phyloP scores from a whole-genome alignment of 2,113 vertebrate species.

The Callospermophilus lateralis region DNA sequence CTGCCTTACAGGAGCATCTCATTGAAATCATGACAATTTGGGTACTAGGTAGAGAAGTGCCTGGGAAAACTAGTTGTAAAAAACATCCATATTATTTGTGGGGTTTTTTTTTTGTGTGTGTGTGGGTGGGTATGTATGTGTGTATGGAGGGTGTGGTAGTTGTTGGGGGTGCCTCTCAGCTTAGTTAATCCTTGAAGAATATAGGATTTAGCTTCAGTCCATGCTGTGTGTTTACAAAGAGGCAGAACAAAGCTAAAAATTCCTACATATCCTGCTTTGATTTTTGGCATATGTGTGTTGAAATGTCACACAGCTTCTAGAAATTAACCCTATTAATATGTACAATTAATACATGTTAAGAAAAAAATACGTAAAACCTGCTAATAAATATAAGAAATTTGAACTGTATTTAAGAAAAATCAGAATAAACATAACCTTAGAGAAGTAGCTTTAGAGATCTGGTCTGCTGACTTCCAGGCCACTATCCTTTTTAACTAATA shows the following conservation, averaged over 20 bases:
- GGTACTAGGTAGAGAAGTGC: neutral
- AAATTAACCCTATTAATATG: neutral
- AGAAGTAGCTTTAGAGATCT: accelerated
- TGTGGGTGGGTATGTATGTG: neutral
- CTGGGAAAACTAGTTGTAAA: neutral
- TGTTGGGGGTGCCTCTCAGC: neutral
- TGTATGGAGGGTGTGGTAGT: too few relatives aligned
- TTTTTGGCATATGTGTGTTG: neutral
- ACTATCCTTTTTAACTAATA: neutral
- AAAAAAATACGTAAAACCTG: neutral
- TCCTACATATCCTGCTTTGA: neutral
- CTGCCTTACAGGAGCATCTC: neutral
- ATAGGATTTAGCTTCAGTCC: neutral
- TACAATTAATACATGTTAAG: neutral
- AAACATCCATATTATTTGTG: neutral
- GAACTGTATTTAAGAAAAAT: neutral
- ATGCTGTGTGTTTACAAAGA: neutral
- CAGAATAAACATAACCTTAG: neutral
- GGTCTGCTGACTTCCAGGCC: neutral
- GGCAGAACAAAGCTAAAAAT: neutral
- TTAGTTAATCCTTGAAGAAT: neutral
- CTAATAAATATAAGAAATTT: neutral
- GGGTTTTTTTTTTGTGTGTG: neutral
- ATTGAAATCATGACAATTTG: neutral
- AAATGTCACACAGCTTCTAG: neutral